A percentile compares a stretch with the other conserved stretches of the same genome.
Conservation (phyloP, 2,888 invertebrate genomes). For the Adela reaumurella region DNA sequence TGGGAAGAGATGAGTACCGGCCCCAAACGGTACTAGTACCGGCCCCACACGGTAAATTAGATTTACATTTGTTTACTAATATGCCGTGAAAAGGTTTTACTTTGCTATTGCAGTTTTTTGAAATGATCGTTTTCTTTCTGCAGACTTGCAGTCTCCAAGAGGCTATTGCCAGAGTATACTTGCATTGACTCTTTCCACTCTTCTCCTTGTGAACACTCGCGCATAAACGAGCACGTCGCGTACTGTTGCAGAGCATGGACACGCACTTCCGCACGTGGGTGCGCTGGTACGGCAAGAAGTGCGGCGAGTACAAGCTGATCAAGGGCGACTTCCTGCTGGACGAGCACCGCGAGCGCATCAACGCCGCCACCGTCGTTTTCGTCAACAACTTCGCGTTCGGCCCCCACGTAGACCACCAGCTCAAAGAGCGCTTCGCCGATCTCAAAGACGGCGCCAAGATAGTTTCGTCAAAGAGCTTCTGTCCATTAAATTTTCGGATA, state of each 20-base stretch:
- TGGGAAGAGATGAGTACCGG: too few species aligned
- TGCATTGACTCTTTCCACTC: too few species aligned
- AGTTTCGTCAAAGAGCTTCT: slow-evolving; percentile 98
- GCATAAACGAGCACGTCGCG: too few species aligned
- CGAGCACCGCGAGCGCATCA: slow-evolving; percentile 91
- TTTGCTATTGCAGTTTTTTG: too few species aligned
- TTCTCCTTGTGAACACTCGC: too few species aligned
- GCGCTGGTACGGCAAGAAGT: slow-evolving; percentile 97
- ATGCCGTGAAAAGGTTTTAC: too few species aligned
- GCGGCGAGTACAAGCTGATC: slow-evolving; percentile 85
- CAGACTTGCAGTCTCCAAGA: too few species aligned
- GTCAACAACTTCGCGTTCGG: slow-evolving; percentile 99
- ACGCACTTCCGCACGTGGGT: slow-evolving; percentile 90
- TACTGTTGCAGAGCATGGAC: slow-evolving; percentile 74
- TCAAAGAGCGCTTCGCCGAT: slow-evolving; percentile 95
- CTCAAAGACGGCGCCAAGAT: slow-evolving; percentile 93
- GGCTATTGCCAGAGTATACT: too few species aligned
- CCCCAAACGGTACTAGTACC: too few species aligned
- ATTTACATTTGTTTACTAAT: too few species aligned
- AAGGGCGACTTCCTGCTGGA: slow-evolving; percentile 94
- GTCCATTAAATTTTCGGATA: slow-evolving; percentile 97
- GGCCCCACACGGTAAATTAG: too few species aligned
- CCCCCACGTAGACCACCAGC: slow-evolving; percentile 92
- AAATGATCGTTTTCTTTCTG: too few species aligned
- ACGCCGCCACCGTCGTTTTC: slow-evolving; percentile 92